These are phyloP conservation scores for Ctenochaetus hawaiiensis DNA, from an alignment of 2,797 vertebrate species.

Conservation along the genomic window DNA sequence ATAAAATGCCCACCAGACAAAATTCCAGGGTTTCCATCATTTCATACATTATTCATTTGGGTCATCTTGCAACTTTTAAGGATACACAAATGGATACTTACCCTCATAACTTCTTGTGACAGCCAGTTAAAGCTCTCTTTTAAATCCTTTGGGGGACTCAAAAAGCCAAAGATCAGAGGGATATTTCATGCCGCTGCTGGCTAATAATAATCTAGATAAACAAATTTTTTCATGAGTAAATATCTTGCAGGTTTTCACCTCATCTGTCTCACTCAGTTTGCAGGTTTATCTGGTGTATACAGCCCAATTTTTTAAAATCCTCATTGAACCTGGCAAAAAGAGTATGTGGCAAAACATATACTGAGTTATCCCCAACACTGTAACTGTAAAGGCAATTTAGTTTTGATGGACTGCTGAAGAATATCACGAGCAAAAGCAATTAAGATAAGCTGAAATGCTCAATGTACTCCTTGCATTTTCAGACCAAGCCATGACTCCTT, in stretches of 20 bases:
- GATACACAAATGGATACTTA: conserved; percentile 1
- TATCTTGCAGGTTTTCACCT: conserved; percentile 28
- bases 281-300: conserved; percentile 30
- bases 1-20: not conserved
- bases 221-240: conserved; percentile 20
- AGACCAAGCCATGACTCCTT: conserved; percentile 37
- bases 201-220: conserved; percentile 25
- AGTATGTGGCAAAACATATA: conserved; percentile 43
- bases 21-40: not conserved
- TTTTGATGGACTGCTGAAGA: conserved; percentile 51
- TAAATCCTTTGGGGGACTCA: conserved; percentile 11
- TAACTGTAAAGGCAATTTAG: conserved; percentile 40
- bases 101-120: not conserved
- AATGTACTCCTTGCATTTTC: conserved; percentile 31
- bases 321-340: conserved; percentile 15
- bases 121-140: conserved; percentile 1
- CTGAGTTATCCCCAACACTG: conserved; percentile 30
- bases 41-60: conserved; percentile 36
- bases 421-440: conserved; percentile 62
- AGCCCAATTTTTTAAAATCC: conserved; percentile 34
- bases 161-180: conserved; percentile 18
- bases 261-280: conserved; percentile 15
- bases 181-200: conserved; percentile 9
- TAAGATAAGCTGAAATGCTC: conserved; percentile 61
- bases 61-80: conserved; percentile 21